Conservation (phyloP, 2,888 invertebrate genomes). For the Allophyes oxyacanthae region DNA sequence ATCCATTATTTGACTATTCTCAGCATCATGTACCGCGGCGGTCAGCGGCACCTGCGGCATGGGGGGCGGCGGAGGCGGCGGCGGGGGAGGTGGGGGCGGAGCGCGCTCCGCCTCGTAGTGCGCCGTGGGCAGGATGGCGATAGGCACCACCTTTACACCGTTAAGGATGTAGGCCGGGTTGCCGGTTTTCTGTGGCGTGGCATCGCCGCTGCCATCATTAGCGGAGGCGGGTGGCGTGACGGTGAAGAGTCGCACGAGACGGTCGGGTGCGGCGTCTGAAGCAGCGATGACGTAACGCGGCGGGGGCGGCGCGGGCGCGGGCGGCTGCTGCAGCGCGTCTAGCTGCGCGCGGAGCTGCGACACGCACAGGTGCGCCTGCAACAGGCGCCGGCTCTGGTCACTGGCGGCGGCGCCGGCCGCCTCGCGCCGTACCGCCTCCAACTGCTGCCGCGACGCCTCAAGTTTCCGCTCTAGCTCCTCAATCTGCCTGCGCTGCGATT, state of each 20-base stretch:
- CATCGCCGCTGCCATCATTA: slow-evolving; percentile 49
- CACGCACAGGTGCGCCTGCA: slow-evolving; percentile 91
- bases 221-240: slow-evolving; percentile 81
- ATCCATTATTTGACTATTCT: slow-evolving; percentile 94
- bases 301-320: slow-evolving; percentile 70
- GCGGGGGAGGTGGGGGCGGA: slow-evolving; percentile 73
- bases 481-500: slow-evolving; percentile 95
- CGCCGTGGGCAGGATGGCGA: slow-evolving; percentile 83
- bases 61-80: slow-evolving; percentile 73
- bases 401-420: slow-evolving; percentile 86
- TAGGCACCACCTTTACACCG: slow-evolving; percentile 88
- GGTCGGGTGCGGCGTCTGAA: slow-evolving; percentile 80
- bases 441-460: slow-evolving; percentile 93
- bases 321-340: slow-evolving; percentile 89
- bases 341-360: slow-evolving; percentile 90
- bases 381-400: slow-evolving; percentile 82
- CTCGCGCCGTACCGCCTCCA: slow-evolving; percentile 91
- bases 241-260: slow-evolving; percentile 77
- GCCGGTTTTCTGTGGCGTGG: slow-evolving; percentile 63
- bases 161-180: slow-evolving; percentile 91
- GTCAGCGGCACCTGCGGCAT: slow-evolving; percentile 63
- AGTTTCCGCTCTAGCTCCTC: slow-evolving; percentile 95
- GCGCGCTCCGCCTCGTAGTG: slow-evolving; percentile 80
- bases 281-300: slow-evolving; percentile 79
- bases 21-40: slow-evolving; percentile 69